Conservation (phyloP, 2,113 vertebrate genomes). For the Sceloporus undulatus region DNA sequence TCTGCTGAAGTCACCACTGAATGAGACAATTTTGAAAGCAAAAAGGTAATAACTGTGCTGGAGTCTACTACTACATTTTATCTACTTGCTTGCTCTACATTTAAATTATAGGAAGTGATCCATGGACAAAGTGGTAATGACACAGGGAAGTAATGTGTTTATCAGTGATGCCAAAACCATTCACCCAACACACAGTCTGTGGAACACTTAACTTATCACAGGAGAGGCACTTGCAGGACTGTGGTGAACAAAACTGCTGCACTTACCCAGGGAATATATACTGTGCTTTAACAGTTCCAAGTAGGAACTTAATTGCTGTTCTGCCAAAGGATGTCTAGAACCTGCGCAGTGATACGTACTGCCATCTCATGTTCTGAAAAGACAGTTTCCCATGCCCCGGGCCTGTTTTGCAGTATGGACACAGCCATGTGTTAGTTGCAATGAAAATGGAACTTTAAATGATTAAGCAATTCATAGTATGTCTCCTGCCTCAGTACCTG, state of each 20-base stretch:
- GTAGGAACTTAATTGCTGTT: background rate
- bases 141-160: background rate
- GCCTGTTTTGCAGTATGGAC: background rate
- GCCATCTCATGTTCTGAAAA: constrained; percentile 1
- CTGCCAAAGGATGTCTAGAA: constrained; percentile 11
- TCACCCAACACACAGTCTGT: background rate
- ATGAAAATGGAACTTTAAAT: background rate
- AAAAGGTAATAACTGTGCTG: background rate
- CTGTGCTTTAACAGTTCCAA: background rate
- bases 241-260: background rate
- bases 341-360: background rate
- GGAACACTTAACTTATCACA: background rate
- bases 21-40: background rate
- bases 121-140: background rate
- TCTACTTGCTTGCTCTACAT: background rate
- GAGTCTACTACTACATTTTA: background rate
- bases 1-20: background rate
- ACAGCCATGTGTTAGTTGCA: background rate
- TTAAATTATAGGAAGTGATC: background rate
- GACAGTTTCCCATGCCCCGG: background rate
- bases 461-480: background rate
- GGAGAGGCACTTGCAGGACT: background rate
- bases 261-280: constrained; percentile 17
- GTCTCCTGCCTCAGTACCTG: background rate
- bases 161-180: background rate